Conservation (phyloP, 2,797 vertebrate genomes). For the Gastrophryne carolinensis region DNA sequence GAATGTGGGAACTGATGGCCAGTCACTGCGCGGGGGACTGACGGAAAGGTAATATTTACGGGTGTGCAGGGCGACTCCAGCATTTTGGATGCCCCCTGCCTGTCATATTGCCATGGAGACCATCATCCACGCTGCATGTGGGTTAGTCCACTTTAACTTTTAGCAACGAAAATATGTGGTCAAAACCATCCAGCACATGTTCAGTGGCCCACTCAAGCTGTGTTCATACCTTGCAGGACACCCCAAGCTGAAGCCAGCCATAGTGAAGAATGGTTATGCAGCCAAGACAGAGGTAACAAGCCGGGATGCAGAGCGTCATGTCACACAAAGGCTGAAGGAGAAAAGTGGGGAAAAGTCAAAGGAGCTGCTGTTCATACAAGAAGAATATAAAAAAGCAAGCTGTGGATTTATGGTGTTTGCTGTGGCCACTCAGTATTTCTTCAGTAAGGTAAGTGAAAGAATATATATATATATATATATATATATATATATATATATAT, state of each 20-base stretch:
- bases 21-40: too few relatives aligned
- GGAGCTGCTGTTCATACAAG: constrained; percentile 73
- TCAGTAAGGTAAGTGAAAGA: constrained; percentile 76
- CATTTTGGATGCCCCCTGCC: too few relatives aligned
- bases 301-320: constrained; percentile 70
- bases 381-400: constrained; percentile 75
- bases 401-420: constrained; percentile 83
- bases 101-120: too few relatives aligned
- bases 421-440: constrained; percentile 88
- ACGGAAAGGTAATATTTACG: too few relatives aligned
- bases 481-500: too few relatives aligned
- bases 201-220: neutral
- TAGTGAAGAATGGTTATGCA: constrained; percentile 66
- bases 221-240: constrained; percentile 61
- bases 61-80: too few relatives aligned
- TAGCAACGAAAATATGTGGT: too few relatives aligned
- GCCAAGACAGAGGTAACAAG: constrained; percentile 66
- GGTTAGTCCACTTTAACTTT: too few relatives aligned
- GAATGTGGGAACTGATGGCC: too few relatives aligned
- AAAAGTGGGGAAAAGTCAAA: constrained; percentile 80
- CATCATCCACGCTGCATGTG: too few relatives aligned
- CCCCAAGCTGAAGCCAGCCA: constrained; percentile 68
- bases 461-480: too few relatives aligned
- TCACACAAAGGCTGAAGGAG: constrained; percentile 80
- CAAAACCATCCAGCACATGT: too few relatives aligned